Evolutionary conservation across 2,888 invertebrate species (phyloP), one percentile per base, ranked within the genome.

Genomic region (Ligdia adustata): DNA sequence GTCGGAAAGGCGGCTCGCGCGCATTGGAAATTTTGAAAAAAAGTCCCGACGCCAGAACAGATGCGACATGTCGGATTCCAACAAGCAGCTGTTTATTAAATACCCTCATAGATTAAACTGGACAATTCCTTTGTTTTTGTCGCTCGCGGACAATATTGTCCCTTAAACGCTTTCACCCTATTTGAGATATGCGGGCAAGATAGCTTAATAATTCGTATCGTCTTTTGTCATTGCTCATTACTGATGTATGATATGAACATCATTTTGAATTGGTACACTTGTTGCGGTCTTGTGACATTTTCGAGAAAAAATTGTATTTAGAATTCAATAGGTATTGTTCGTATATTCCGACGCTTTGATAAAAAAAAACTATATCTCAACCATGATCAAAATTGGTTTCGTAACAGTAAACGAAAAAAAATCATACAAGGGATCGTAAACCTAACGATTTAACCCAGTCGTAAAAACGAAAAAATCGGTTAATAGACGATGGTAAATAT

Each of bases 61-160:
- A 90, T 90, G 90, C 83, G 83, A 82, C 86, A 82, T 83, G 80
- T 78, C 74, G 86, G 87, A 89, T 86, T 87, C 86, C 79, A 76
- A 68, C 72, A 80, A 82, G 88, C 90, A 90, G 88, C 82, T 90
- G 90, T 85, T 86, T 80, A 81, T 79, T 82, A 85, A 86, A 81
- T 77, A 80, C 82, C 82, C 84, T 79, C 80, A 85, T 87, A 85
- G 86, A 84, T 86, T 84, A 84, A 79, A 76, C 73, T 78, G 65
- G 72, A 72, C 75, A 72, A 79, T 75, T 72, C 77, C 75, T 79
- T 83, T 84, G 80, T 84, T 88, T 89, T 83, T 79, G 70, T 75
- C 60, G 64, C 69, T 69, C 72, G 69, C 68, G 79, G 69, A 81
- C 79, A 79, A 82, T 82, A 81, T 81, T 78, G 77, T 62, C 72